Evolutionary conservation across 2,888 invertebrate genomes (phyloP), one percentile per base, ranked within the genome.

Genomic region (Antheraea assamensis): DNA sequence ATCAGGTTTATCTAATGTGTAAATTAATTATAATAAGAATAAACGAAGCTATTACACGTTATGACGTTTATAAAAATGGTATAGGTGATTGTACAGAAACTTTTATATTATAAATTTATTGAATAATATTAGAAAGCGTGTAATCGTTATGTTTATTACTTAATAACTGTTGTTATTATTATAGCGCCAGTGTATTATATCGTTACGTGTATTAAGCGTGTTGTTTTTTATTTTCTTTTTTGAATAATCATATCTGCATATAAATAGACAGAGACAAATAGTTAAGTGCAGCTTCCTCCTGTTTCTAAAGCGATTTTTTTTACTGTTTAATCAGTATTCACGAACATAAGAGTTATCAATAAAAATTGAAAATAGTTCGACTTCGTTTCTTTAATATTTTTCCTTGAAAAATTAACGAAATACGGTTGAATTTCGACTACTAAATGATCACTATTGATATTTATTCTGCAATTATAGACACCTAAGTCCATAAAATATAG

Each of bases 111-210:
- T 35, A 68, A 21, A 68, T 31, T 66, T 31, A 31, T 66, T 66
- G 66, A 31, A 15, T 31, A 66, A 31, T 35, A 68, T n/a, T 68
- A 68, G 68, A 68, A 35, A 68, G 68, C n/a, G 35, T 68, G 68
- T 35, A 35, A 68, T 68, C 35, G 35, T 68, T 7, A 35, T 13
- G n/a, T 68, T 68, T 35, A 68, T 68, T 35, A 35, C n/a, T 68
- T 64, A 64, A 64, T 64, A 64, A 27, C 61, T 30, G 17, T 30
- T 15, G 30, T 64, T 64, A 30, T 30, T 30, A 30, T 64, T 64
- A 30, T 27, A 17, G 27, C 17, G 17, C 27, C 27, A 8, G 10
- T 61, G 27, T 61, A 61, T 61, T 27, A 3, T 55, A 55, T 61
- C 13, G 19, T 61, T 64, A 30, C 61, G 61, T 30, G 61, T 64